Conservation (phyloP, 30 jellyfish, hydroid and myxozoan species). For the Haliclystus octoradiatus region DNA sequence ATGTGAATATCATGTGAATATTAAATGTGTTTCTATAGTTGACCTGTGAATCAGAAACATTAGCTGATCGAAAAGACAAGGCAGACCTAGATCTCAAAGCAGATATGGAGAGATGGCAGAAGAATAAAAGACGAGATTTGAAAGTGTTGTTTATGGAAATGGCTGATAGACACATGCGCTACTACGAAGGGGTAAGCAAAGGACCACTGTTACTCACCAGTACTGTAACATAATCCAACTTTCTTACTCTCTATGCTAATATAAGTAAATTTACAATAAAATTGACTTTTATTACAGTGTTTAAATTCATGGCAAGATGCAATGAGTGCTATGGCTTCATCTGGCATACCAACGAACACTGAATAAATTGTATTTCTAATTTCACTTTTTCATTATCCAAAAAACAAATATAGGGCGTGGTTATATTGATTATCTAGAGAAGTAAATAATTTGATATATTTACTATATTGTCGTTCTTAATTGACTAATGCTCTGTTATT, state of each 20-base stretch:
- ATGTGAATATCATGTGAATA: not conserved
- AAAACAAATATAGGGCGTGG: too few species aligned
- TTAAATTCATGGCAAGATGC: slow-evolving; percentile 94
- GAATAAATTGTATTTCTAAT: too few species aligned
- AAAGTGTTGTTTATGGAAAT: slow-evolving; percentile 64
- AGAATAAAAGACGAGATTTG: slow-evolving; percentile 77
- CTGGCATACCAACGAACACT: too few species aligned
- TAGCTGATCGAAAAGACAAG: slow-evolving; percentile 70
- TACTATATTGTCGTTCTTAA: too few species aligned
- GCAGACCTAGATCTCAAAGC: slow-evolving; percentile 96
- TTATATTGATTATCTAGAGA: too few species aligned
- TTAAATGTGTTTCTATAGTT: slow-evolving; percentile 26
- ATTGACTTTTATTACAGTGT: too few species aligned
- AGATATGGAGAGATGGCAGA: slow-evolving; percentile 93
- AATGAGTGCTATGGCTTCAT: slow-evolving; percentile 37
- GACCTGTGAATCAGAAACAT: slow-evolving; percentile 66
- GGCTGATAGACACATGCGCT: slow-evolving; percentile 80
- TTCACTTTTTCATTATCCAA: too few species aligned
- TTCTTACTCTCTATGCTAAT: too few species aligned
- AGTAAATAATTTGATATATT: too few species aligned
- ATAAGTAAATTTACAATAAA: too few species aligned
- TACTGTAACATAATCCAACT: too few species aligned
- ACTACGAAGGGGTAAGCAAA: slow-evolving; percentile 78
- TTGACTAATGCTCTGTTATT: too few species aligned
- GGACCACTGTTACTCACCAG: not conserved